These are phyloP conservation scores for Hesperophylax magnus DNA, from an alignment of 1,140 invertebrate genomes.

Conservation along the genomic window DNA sequence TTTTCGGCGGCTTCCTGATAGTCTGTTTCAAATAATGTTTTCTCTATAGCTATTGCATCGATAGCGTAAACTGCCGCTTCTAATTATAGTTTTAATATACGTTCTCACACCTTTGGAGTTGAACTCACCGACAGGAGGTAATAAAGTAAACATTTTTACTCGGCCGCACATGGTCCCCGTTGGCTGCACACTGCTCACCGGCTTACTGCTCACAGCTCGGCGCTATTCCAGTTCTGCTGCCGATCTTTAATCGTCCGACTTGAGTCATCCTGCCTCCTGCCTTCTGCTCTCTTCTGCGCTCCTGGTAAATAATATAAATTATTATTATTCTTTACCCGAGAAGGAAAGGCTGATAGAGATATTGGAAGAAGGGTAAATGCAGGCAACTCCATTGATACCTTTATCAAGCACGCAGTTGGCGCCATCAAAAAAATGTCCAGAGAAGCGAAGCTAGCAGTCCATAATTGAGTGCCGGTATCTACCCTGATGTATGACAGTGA, in stretches of 20 bases:
- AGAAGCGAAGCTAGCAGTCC: too few species aligned
- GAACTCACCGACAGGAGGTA: slow-evolving; percentile 55
- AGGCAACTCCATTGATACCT: too few species aligned
- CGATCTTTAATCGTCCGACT: slow-evolving; percentile 18
- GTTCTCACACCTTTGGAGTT: slow-evolving; percentile 56
- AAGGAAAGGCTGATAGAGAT: too few species aligned
- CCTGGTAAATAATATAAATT: not conserved
- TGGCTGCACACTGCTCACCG: not conserved
- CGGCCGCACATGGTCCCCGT: slow-evolving; percentile 49
- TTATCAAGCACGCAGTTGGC: too few species aligned
- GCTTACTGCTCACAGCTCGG: not conserved
- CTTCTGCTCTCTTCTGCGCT: not conserved
- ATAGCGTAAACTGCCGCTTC: slow-evolving; percentile 20
- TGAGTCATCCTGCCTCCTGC: not conserved
- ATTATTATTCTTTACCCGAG: too few species aligned
- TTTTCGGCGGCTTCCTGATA: not conserved
- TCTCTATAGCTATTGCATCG: not conserved
- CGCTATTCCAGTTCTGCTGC: slow-evolving; percentile 39
- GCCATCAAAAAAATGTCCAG: too few species aligned
- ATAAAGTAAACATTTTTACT: slow-evolving; percentile 58
- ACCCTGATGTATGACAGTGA: too few species aligned
- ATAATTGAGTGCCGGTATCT: too few species aligned
- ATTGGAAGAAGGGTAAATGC: too few species aligned
- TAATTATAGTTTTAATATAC: slow-evolving; percentile 57
- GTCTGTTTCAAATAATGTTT: not conserved